Conservation (phyloP, 2,797 vertebrate genomes). For the Zonotrichia albicollis region DNA sequence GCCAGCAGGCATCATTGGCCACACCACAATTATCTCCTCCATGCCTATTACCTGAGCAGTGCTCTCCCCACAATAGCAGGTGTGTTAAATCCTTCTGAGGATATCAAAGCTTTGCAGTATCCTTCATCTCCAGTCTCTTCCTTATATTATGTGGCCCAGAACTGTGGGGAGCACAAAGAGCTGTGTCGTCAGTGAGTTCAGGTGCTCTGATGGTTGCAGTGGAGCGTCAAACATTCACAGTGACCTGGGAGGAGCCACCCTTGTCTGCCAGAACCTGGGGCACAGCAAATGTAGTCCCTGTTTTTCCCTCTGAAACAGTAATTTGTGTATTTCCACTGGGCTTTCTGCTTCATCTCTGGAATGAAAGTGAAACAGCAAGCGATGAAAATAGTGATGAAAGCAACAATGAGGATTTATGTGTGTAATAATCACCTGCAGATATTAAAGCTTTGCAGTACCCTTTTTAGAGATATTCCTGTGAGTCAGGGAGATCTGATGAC, state of each 20-base stretch:
- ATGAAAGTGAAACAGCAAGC: neutral
- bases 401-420: neutral
- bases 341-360: neutral
- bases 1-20: rapidly evolving
- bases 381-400: constrained; percentile 42
- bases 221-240: rapidly evolving
- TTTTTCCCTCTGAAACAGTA: neutral
- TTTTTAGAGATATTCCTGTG: neutral
- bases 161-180: neutral
- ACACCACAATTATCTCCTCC: neutral
- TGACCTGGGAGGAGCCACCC: neutral
- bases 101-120: neutral
- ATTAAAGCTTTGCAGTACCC: constrained; percentile 29
- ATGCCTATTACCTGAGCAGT: rapidly evolving
- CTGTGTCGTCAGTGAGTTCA: neutral
- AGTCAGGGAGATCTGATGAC: neutral
- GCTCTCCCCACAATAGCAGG: neutral
- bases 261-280: neutral
- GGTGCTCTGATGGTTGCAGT: neutral
- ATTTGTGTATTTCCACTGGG: neutral
- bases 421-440: constrained; percentile 32
- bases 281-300: neutral
- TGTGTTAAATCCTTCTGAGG: neutral
- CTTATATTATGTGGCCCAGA: neutral
- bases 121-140: neutral